These are phyloP conservation scores for Rhinichthys osculus DNA, from an alignment of 2,797 vertebrate genomes.

Conservation along the genomic window DNA sequence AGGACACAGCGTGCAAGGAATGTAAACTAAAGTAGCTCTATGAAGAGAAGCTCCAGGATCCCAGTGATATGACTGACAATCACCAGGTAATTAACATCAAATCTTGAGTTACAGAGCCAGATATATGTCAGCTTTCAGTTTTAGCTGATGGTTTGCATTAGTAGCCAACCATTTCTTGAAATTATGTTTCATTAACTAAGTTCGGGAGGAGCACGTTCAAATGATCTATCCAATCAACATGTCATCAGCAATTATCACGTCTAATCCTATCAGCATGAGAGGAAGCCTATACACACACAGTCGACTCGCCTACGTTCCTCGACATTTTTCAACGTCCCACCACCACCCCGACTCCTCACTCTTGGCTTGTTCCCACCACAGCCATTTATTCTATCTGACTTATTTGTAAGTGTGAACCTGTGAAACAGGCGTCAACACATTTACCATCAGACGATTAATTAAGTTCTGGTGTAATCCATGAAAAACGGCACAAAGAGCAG, in stretches of 20 bases:
- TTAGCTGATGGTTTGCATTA: slow-evolving; percentile 22
- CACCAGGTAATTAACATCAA: slow-evolving; percentile 30
- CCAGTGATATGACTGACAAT: slow-evolving; percentile 29
- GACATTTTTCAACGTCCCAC: too few species aligned
- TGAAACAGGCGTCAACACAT: neutral
- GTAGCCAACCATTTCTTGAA: slow-evolving; percentile 14
- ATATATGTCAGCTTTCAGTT: slow-evolving; percentile 25
- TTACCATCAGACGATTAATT: neutral
- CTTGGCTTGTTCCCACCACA: too few species aligned
- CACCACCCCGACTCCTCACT: too few species aligned
- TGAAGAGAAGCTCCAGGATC: slow-evolving; percentile 30
- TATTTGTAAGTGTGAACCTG: too few species aligned
- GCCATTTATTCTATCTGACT: too few species aligned
- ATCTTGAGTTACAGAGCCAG: slow-evolving; percentile 12
- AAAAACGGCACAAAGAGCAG: neutral
- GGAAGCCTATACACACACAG: too few species aligned
- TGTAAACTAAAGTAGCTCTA: slow-evolving; percentile 38
- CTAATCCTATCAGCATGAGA: too few species aligned
- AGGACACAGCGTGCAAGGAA: slow-evolving; percentile 28
- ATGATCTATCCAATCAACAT: too few species aligned
- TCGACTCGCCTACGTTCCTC: too few species aligned
- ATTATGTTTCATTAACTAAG: too few species aligned
- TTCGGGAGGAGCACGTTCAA: too few species aligned
- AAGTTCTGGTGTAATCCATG: neutral
- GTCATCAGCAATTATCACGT: too few species aligned